Evolutionary conservation across 2,888 invertebrate species (phyloP), one percentile per base, ranked within the genome.

Genomic region (Drosophila siamana): DNA sequence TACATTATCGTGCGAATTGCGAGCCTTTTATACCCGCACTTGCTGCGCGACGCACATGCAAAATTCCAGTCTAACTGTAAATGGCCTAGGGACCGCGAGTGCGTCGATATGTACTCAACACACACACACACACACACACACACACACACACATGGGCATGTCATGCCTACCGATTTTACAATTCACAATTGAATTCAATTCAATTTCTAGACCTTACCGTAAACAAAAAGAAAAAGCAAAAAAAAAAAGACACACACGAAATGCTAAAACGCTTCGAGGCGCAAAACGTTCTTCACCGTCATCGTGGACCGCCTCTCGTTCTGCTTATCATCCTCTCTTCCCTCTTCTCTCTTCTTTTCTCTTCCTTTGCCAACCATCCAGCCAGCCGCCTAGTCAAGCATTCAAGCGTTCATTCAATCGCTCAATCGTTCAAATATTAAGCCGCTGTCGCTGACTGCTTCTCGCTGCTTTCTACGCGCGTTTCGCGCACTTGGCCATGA

Each of bases 11-110:
- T 15, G 22, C 62, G 38, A 56, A 63, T 62, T 59, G 71, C 36
- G 63, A 40, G 74, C 62, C 82, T 90, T 91, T 85, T 90, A 90
- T 90, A 90, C 83, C 66, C 33, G 50, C 51, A 55, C 43, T 55
- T 44, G 55, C 19, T 11, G 28, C 36, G 15, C 11, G 33, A n/a
- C 33, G 24, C 30, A 15, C 55, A 83, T 86, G 85, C 82, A 82
- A 79, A 79, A 74, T 67, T 50, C 46, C 36, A 38, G 55, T 40
- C 62, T 72, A 86, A 74, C 78, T 73, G 82, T 80, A 82, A 71
- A 74, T 62, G 54, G 62, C 59, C 66, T 51, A 69, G 63, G 73
- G 54, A 57, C 22, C 56, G 11, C 48, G 9, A 33, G 30, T 43
- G 40, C 38, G 22, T 7, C 15, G n/a, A 8, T 40, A 19, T 36